Percentiles rank a stretch among this genome's conserved stretches.
Conservation (phyloP, 2,888 invertebrate species). For the Itoplectis maculator region DNA sequence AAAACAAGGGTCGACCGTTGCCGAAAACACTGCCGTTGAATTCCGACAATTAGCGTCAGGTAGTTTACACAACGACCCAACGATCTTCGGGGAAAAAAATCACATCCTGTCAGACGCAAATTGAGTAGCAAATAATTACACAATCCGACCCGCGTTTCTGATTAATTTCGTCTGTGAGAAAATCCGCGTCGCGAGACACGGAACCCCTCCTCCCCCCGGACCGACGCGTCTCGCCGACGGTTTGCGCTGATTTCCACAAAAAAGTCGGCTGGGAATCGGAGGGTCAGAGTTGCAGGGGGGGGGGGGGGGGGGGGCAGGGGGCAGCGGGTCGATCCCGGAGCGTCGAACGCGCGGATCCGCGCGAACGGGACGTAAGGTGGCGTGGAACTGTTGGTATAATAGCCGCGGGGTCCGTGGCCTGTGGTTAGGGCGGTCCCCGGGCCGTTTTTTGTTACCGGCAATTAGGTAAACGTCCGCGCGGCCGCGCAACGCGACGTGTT, state of each 20-base stretch:
- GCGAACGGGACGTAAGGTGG: conserved; percentile 40
- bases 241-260: background rate
- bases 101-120: background rate
- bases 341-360: conserved; percentile 38
- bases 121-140: background rate
- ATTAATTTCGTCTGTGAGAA: background rate
- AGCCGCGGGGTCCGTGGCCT: conserved; percentile 81
- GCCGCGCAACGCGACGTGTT: conserved; percentile 72
- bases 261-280: too few relatives aligned
- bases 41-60: background rate
- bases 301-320: background rate
- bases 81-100: background rate
- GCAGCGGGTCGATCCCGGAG: conserved; percentile 40
- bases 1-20: background rate
- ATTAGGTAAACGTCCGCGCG: conserved; percentile 84
- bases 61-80: background rate
- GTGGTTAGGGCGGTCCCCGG: conserved; percentile 84
- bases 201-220: too few relatives aligned
- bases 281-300: too few relatives aligned
- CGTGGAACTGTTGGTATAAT: conserved; percentile 74
- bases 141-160: background rate
- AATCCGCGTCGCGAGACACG: conserved; percentile 6
- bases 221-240: background rate
- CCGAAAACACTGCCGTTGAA: background rate
- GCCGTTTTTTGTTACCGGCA: conserved; percentile 82